A percentile compares a stretch with the other conserved stretches of the same genome.
Conservation (phyloP, 1,140 invertebrate genomes). For the Brachionus manjavacas region DNA sequence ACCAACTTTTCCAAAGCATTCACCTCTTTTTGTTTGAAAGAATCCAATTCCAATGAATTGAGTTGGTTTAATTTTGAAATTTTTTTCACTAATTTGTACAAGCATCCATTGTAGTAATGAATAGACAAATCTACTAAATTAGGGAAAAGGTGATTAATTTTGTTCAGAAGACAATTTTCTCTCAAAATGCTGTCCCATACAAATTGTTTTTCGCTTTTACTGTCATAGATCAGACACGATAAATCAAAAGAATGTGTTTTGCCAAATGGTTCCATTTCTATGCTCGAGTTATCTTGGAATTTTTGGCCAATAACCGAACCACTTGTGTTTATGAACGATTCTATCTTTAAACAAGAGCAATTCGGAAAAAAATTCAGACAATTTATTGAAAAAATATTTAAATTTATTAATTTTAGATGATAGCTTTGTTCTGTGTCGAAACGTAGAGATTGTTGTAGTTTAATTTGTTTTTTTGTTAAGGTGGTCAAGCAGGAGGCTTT, state of each 20-base stretch:
- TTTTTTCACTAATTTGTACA: background rate
- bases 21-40: background rate
- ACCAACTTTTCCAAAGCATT: background rate
- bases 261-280: background rate
- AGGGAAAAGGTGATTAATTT: background rate
- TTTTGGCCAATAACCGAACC: background rate
- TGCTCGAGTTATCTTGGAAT: background rate
- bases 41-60: background rate
- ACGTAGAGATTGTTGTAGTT: background rate
- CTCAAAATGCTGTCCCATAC: background rate
- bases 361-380: background rate
- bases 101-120: background rate
- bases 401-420: background rate
- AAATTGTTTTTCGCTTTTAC: background rate
- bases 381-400: background rate
- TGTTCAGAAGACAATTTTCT: background rate
- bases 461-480: background rate
- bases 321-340: background rate
- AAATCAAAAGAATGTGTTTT: background rate
- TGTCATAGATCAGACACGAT: background rate
- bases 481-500: background rate
- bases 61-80: background rate
- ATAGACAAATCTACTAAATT: background rate
- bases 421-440: background rate
- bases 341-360: background rate